Base-by-base conservation (phyloP, 2,797 vertebrate species). In the Poecile montanus region DNA sequence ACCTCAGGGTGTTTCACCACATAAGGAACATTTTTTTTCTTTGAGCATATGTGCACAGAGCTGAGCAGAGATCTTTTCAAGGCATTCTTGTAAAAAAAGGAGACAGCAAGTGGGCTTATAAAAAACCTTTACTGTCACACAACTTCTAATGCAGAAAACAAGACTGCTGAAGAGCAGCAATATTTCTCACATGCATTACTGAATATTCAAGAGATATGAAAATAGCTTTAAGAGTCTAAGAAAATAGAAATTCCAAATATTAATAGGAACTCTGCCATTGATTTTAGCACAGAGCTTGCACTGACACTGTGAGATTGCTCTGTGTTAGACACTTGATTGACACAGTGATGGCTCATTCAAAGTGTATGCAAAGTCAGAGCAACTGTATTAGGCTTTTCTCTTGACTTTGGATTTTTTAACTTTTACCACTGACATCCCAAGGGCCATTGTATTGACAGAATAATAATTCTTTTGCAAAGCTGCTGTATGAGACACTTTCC, bases 251-350 rank as follows among this genome's bases (percentile, higher is more conserved):
- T 93, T 94, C 86, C 93, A 91, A 96, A 89, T 87, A 95, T 95
- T 97, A 94, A 96, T 89, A 91, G 97, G 94, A 96, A 97, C 88
- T 91, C 91, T 96, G 96, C 93, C 96, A 97, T 85, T 95, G 96
- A 95, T 91, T 96, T 96, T 95, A 90, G 90, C 85, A 91, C 91
- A 91, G 88, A 81, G 86, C 89, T 93, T 91, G 88, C 96, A 89
- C 7, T 97, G 97, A 97, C 96, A 96, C 80, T 94, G 91, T 87
- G 90, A 97, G 91, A 94, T 95, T 96, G 81, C 93, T 97, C 88
- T 83, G 84, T 71, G 73, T 95, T 83, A 97, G 97, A 97, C 96
- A 96, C 85, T 96, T 98, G 97, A 97, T 96, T 97, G 97, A 98
- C 95, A 95, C 61, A 9, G 78, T 97, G 97, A 97, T 95, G 97